phyloP scores from a whole-genome alignment of 1,140 invertebrate species.

The Temnothorax nylanderi region DNA sequence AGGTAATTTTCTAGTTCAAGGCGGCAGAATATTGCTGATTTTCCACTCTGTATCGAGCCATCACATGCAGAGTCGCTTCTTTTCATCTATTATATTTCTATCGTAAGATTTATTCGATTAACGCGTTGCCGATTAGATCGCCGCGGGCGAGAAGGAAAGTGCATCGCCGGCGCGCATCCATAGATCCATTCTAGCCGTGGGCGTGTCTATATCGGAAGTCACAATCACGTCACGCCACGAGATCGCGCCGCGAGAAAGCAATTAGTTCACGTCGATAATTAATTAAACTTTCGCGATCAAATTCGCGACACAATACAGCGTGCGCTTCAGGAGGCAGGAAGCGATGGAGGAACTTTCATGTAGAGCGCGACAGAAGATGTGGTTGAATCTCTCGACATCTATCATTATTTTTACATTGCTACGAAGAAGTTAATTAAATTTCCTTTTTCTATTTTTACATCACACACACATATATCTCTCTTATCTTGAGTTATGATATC shows the following conservation, averaged over 20 bases:
- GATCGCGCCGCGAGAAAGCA: slow-evolving; percentile 55
- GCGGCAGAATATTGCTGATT: slow-evolving; percentile 26
- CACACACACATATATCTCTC: background rate
- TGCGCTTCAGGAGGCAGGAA: background rate
- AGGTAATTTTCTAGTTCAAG: slow-evolving; percentile 47
- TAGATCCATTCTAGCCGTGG: slow-evolving; percentile 26
- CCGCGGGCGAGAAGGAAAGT: slow-evolving; percentile 42
- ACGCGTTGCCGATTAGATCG: slow-evolving; percentile 44
- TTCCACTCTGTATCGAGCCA: slow-evolving; percentile 40
- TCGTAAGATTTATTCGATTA: slow-evolving; percentile 47
- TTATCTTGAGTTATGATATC: background rate
- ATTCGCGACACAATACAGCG: slow-evolving; percentile 42
- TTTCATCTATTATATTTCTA: slow-evolving; percentile 29
- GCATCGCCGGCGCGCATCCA: slow-evolving; percentile 37
- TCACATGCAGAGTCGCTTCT: slow-evolving; percentile 24
- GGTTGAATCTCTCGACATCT: slow-evolving; percentile 31
- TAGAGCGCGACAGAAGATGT: slow-evolving; percentile 11
- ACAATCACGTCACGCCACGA: slow-evolving; percentile 41
- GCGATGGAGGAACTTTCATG: slow-evolving; percentile 33
- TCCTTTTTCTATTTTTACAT: slow-evolving; percentile 3
- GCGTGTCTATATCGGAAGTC: slow-evolving; percentile 51
- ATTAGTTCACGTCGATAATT: slow-evolving; percentile 69
- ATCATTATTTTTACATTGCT: slow-evolving; percentile 42
- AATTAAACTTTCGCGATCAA: slow-evolving; percentile 72
- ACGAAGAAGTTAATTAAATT: slow-evolving; percentile 40